These are phyloP conservation scores for Kuschelorhynchus macadamiae DNA, from an alignment of 2,888 invertebrate species.

Conservation along the genomic window DNA sequence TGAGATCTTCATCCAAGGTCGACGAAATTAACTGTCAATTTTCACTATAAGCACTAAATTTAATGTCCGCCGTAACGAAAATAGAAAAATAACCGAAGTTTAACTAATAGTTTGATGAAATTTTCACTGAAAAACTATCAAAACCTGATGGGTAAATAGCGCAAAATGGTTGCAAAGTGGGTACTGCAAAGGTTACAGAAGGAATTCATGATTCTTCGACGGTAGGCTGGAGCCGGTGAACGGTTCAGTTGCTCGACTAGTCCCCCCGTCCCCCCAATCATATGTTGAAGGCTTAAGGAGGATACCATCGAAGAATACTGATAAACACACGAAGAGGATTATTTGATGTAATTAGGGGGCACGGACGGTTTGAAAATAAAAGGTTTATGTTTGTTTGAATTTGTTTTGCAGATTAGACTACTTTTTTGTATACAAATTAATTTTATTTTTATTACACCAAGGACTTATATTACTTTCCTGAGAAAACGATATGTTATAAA, in stretches of 20 bases:
- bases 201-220: constrained; percentile 48
- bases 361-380: too few species aligned
- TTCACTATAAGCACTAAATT: constrained; percentile 1
- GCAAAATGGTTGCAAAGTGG: constrained; percentile 42
- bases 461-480: too few species aligned
- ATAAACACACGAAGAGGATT: constrained; percentile 31
- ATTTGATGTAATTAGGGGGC: constrained; percentile 2
- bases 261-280: constrained; percentile 43
- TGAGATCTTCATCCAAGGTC: constrained; percentile 14
- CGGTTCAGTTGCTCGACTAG: constrained; percentile 51
- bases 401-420: too few species aligned
- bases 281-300: constrained; percentile 48
- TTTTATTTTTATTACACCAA: too few species aligned
- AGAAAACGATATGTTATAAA: too few species aligned
- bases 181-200: constrained; percentile 49
- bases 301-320: constrained; percentile 39
- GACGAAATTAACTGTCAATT: constrained; percentile 1
- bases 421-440: too few species aligned
- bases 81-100: background rate
- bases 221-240: constrained; percentile 48
- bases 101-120: background rate
- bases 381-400: too few species aligned
- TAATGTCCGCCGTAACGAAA: background rate
- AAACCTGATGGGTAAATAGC: constrained; percentile 27
- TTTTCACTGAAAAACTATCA: background rate